These are phyloP conservation scores for Conchocele bisecta DNA, from an alignment of 2,888 invertebrate genomes.

Conservation along the genomic window DNA sequence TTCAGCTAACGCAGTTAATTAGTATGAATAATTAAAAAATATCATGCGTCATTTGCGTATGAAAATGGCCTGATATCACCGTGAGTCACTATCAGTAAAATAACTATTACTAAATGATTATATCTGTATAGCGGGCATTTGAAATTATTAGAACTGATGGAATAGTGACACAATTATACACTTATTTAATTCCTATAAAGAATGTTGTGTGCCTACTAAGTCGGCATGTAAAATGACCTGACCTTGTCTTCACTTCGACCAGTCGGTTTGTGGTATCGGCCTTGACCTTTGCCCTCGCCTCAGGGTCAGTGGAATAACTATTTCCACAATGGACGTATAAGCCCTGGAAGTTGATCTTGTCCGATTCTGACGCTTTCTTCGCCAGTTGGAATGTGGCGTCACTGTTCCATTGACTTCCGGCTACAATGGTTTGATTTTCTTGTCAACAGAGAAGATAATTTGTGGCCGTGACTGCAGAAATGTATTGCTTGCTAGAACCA, in stretches of 20 bases:
- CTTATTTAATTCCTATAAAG: too few species aligned
- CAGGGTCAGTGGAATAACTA: constrained; percentile 42
- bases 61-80: too few species aligned
- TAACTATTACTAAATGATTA: too few species aligned
- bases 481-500: background rate
- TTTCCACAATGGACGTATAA: constrained; percentile 79
- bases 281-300: constrained; percentile 56
- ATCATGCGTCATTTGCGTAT: too few species aligned
- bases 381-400: constrained; percentile 81
- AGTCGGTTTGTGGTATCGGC: constrained; percentile 60
- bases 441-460: background rate
- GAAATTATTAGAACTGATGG: too few species aligned
- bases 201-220: too few species aligned
- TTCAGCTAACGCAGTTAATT: too few species aligned
- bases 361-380: constrained; percentile 21
- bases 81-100: too few species aligned
- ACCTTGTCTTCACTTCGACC: constrained; percentile 63
- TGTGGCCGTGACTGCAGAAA: background rate
- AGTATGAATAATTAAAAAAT: too few species aligned
- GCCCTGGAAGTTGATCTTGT: constrained; percentile 68
- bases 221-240: too few species aligned
- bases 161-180: too few species aligned
- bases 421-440: constrained; percentile 42
- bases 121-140: too few species aligned
- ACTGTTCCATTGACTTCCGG: constrained; percentile 79